These are phyloP conservation scores for Malaclemys terrapin DNA, from an alignment of 2,113 vertebrate genomes.

Conservation along the genomic window DNA sequence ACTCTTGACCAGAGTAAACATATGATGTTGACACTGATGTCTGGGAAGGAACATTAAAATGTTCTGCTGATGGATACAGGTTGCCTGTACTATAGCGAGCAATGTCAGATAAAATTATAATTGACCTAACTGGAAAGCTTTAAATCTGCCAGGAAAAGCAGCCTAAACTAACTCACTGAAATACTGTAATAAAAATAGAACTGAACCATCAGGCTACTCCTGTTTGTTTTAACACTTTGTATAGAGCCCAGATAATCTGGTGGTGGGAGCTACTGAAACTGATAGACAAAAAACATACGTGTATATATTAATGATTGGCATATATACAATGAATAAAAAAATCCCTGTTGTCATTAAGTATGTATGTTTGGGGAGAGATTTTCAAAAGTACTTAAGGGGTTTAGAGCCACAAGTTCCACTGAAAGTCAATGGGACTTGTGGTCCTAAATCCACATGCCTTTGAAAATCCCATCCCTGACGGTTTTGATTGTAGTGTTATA, in stretches of 20 bases:
- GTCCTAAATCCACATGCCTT: background rate
- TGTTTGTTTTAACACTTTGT: background rate
- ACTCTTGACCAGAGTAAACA: background rate
- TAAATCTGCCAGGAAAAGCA: background rate
- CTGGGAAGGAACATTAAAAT: background rate
- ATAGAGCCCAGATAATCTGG: background rate
- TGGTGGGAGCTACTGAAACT: background rate
- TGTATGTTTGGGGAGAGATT: background rate
- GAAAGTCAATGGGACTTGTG: background rate
- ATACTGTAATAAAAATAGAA: background rate
- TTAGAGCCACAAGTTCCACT: background rate
- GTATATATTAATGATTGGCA: background rate
- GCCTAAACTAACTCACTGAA: background rate
- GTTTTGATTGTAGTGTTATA: background rate
- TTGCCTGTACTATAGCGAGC: background rate
- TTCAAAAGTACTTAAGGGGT: background rate
- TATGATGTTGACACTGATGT: background rate
- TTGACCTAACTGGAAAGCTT: background rate
- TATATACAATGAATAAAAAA: background rate
- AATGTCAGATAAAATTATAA: rapidly evolving
- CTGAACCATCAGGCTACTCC: background rate
- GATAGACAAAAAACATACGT: background rate
- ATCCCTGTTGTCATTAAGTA: background rate
- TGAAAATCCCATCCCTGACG: background rate
- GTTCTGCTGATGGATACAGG: background rate